A percentile compares a stretch with the other conserved stretches of the same genome.
These are phyloP conservation scores for Notiomystis cincta DNA, from an alignment of 2,113 vertebrate genomes.

Conservation along the genomic window DNA sequence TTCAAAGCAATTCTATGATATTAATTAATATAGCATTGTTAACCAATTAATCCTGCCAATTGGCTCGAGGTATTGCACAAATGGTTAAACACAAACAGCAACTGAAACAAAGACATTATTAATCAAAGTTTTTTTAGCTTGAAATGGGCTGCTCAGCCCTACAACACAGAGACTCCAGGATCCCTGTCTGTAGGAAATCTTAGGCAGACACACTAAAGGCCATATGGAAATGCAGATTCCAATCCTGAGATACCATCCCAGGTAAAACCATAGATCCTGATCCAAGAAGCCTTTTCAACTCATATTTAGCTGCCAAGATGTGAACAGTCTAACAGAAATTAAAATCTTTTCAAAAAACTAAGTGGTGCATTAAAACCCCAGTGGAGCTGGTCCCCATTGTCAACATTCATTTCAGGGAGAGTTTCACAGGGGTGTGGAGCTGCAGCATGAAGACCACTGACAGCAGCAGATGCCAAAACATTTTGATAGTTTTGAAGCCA, in stretches of 20 bases:
- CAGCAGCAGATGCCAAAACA: neutral
- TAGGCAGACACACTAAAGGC: neutral
- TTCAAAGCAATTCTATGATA: neutral
- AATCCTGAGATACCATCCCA: neutral
- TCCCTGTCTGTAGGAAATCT: neutral
- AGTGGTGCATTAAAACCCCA: neutral
- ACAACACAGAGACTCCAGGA: neutral
- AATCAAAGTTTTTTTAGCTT: neutral
- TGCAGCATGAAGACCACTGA: neutral
- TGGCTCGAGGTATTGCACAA: neutral
- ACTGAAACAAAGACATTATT: neutral
- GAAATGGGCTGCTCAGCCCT: neutral
- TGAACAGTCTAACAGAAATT: neutral
- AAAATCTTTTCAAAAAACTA: neutral
- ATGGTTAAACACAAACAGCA: constrained; percentile 31
- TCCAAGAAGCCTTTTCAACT: neutral
- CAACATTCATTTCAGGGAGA: neutral
- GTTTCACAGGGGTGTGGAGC: neutral
- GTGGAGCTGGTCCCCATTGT: neutral
- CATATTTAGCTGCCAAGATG: neutral
- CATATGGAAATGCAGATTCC: neutral
- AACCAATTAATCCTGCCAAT: neutral
- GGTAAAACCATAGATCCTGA: neutral
- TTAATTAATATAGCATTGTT: constrained; percentile 37
- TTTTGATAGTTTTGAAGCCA: neutral